Conservation (phyloP, 2,797 vertebrate species). For the Dipus sagitta region DNA sequence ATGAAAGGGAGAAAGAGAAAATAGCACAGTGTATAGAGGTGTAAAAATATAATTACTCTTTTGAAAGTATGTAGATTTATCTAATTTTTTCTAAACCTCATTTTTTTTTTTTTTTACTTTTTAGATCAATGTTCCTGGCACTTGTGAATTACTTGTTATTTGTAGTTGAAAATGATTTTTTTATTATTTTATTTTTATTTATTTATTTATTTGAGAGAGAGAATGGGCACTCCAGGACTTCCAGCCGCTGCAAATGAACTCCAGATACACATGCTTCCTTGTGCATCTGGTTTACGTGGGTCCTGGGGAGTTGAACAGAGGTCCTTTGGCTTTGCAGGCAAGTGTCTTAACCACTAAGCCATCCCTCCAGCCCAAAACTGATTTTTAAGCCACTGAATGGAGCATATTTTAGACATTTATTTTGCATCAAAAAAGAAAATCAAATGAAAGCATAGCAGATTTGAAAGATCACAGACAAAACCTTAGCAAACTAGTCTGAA, state of each 20-base stretch:
- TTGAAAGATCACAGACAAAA: neutral
- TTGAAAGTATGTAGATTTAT: constrained; percentile 44
- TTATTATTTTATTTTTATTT: no score
- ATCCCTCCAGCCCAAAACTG: neutral
- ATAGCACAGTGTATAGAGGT: constrained; percentile 32
- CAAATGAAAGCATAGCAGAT: constrained; percentile 4
- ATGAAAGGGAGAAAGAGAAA: constrained; percentile 46
- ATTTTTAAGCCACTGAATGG: constrained; percentile 8
- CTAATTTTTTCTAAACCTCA: constrained; percentile 1
- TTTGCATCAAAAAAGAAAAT: constrained; percentile 53
- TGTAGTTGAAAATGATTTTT: constrained; percentile 47
- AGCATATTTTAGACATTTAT: neutral
- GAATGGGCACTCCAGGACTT: no score
- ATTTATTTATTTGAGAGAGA: no score
- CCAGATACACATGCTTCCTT: no score
- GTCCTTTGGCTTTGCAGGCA: no score
- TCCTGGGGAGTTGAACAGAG: no score
- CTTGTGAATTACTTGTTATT: neutral
- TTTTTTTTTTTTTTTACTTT: constrained; percentile 18
- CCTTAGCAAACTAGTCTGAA: neutral
- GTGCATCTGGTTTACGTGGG: no score
- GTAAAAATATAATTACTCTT: constrained; percentile 67
- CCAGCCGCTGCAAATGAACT: no score
- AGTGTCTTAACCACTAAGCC: no score
- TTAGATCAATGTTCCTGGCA: neutral